phyloP scores from a whole-genome alignment of 2,113 vertebrate genomes.

The Callospermophilus lateralis region DNA sequence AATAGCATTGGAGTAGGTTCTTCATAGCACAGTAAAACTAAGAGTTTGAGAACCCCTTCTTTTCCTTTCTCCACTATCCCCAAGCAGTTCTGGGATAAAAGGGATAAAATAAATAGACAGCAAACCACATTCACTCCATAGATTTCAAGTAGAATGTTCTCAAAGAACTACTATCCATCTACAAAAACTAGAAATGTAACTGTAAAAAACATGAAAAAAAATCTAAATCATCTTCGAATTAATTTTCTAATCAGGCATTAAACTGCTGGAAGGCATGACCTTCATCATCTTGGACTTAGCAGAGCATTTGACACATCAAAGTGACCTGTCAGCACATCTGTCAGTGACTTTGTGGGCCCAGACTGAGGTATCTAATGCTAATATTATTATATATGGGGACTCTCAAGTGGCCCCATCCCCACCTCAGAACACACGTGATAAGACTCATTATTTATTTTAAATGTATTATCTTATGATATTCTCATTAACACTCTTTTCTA shows the following conservation, averaged over 20 bases:
- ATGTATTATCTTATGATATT: constrained; percentile 20
- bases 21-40: neutral
- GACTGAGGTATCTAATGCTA: neutral
- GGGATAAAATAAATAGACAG: neutral
- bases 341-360: neutral
- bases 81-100: neutral
- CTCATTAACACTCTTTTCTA: neutral
- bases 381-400: neutral
- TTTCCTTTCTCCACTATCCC: neutral
- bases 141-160: neutral
- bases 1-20: neutral
- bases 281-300: neutral
- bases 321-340: neutral
- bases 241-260: constrained; percentile 15
- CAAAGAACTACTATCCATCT: neutral
- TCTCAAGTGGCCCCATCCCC: neutral
- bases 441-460: neutral
- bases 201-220: neutral
- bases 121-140: neutral
- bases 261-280: neutral
- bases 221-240: neutral
- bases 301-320: neutral
- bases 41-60: neutral
- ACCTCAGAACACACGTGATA: neutral
- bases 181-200: constrained; percentile 6